A percentile compares a stretch with the other conserved stretches of the same genome.
Evolutionary conservation across 2,888 invertebrate genomes (phyloP).

Genomic region (Dryadula phaetusa): DNA sequence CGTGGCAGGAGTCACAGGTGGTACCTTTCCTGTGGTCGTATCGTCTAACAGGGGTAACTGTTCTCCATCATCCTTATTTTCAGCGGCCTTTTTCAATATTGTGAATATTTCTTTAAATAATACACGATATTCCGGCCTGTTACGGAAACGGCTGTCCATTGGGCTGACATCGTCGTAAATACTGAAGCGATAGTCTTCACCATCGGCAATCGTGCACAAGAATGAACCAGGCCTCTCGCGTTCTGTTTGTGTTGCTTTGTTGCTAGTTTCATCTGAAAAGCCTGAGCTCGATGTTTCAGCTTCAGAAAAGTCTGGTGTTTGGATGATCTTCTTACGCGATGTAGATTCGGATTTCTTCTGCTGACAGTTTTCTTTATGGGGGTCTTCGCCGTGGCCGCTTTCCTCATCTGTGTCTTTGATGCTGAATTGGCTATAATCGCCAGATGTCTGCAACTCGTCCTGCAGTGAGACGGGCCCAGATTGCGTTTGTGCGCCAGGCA

Average conservation of each 20-base stretch:
- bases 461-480: constrained; percentile 84
- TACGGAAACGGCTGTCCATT: constrained; percentile 92
- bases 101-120: constrained; percentile 93
- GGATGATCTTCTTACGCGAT: constrained; percentile 85
- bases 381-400: constrained; percentile 85
- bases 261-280: constrained; percentile 93
- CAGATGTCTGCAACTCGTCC: constrained; percentile 90
- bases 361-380: constrained; percentile 75
- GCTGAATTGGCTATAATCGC: constrained; percentile 87
- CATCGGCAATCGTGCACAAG: constrained; percentile 93
- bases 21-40: constrained; percentile 83
- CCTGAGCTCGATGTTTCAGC: constrained; percentile 94
- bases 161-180: constrained; percentile 92
- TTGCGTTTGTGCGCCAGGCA: constrained; percentile 63
- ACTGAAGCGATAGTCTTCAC: constrained; percentile 93
- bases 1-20: constrained; percentile 87
- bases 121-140: constrained; percentile 91
- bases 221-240: constrained; percentile 90
- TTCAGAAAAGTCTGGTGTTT: constrained; percentile 93
- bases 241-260: constrained; percentile 93
- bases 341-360: constrained; percentile 73
- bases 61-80: constrained; percentile 92
- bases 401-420: constrained; percentile 87
- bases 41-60: constrained; percentile 89
- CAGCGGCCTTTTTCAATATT: constrained; percentile 92